These are phyloP conservation scores for Toxotes lorentzi DNA, from an alignment of 2,797 vertebrate species.

Conservation along the genomic window DNA sequence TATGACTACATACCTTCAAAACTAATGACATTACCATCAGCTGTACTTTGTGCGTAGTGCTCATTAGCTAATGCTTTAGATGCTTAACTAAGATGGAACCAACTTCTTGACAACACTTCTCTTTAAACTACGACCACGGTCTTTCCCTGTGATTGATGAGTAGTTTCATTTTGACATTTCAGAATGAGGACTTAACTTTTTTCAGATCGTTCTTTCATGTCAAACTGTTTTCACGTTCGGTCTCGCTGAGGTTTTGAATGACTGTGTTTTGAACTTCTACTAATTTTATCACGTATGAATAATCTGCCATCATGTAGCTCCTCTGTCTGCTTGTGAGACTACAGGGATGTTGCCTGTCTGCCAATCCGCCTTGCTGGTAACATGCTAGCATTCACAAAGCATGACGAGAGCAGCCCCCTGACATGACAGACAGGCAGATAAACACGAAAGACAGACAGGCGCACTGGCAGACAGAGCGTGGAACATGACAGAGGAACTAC, in stretches of 20 bases:
- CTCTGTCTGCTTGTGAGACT: slow-evolving; percentile 1
- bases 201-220: neutral
- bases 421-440: slow-evolving; percentile 58
- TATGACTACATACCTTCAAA: neutral
- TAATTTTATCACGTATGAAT: neutral
- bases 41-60: too few species aligned
- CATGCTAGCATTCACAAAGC: slow-evolving; percentile 51
- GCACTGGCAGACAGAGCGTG: slow-evolving; percentile 43
- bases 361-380: slow-evolving; percentile 14
- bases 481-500: slow-evolving; percentile 60
- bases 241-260: neutral
- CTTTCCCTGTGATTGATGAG: too few species aligned
- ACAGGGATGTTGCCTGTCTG: slow-evolving; percentile 20
- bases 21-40: too few species aligned
- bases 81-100: neutral
- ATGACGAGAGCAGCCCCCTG: slow-evolving; percentile 50
- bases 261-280: neutral
- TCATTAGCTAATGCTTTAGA: too few species aligned
- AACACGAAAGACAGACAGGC: slow-evolving; percentile 61
- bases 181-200: neutral
- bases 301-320: neutral
- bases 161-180: neutral
- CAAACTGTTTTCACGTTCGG: too few species aligned
- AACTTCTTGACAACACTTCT: too few species aligned
- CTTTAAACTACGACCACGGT: too few species aligned